phyloP scores from a whole-genome alignment of 2,797 vertebrate genomes.

The Benthosema pterotum region DNA sequence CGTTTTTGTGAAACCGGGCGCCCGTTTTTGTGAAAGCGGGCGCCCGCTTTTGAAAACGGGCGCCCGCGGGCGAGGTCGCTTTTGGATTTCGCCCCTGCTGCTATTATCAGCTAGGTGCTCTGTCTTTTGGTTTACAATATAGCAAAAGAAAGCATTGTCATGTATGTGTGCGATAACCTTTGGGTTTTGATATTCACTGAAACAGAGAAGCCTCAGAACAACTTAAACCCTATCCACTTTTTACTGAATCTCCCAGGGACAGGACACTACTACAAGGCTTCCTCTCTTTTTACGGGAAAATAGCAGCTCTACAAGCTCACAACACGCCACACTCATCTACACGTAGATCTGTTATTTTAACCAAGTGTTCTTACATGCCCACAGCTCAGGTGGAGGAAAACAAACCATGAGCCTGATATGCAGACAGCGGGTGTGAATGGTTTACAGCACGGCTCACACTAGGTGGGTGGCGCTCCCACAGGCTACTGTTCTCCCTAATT shows the following conservation, averaged over 20 bases:
- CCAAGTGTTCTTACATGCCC: background rate
- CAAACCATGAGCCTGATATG: slow-evolving; percentile 13
- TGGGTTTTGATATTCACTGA: background rate
- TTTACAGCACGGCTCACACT: slow-evolving; percentile 17
- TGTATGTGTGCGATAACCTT: background rate
- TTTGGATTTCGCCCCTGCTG: too few species aligned
- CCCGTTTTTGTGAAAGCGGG: too few species aligned
- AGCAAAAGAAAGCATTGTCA: background rate
- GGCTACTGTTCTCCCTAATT: slow-evolving; percentile 64
- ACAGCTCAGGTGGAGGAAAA: slow-evolving; percentile 7
- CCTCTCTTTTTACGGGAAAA: too few species aligned
- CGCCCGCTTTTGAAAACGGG: too few species aligned
- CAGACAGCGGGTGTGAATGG: slow-evolving; percentile 26
- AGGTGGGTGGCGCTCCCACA: slow-evolving; percentile 61
- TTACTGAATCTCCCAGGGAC: too few species aligned
- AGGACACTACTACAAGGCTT: too few species aligned
- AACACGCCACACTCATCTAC: too few species aligned
- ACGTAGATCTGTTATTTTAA: background rate
- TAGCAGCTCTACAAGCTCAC: too few species aligned
- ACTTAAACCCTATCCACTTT: too few species aligned
- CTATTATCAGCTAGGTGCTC: background rate
- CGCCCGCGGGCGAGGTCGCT: too few species aligned
- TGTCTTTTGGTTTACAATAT: background rate
- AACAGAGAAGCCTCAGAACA: too few species aligned
- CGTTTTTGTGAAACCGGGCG: too few species aligned